phyloP scores from a whole-genome alignment of 2,888 invertebrate genomes.

The Allacma fusca region DNA sequence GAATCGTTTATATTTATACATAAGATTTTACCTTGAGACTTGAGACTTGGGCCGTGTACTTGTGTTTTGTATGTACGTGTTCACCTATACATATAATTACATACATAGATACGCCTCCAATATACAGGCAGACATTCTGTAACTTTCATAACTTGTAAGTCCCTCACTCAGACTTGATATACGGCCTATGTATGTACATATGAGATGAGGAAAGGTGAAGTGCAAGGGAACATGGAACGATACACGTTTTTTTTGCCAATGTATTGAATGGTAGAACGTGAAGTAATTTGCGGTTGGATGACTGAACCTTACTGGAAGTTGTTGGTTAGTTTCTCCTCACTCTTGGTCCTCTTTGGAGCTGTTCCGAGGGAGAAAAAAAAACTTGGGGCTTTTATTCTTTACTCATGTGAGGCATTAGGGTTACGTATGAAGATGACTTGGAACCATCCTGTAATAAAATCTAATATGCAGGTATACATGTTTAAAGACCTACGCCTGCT shows the following conservation, averaged over 20 bases:
- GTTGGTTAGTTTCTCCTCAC: not conserved
- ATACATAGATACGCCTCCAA: no score
- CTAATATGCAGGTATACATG: conserved; percentile 12
- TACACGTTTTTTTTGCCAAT: conserved; percentile 4
- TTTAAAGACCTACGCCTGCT: not conserved
- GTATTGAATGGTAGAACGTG: conserved; percentile 20
- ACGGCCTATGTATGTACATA: no score
- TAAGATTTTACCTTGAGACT: no score
- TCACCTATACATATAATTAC: no score
- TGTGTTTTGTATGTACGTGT: no score
- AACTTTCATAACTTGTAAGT: no score
- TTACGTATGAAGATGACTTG: conserved; percentile 1
- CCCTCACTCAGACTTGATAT: no score
- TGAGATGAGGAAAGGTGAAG: not conserved
- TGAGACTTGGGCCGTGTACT: no score
- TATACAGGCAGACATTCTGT: no score
- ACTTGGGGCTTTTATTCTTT: not conserved
- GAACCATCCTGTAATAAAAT: conserved; percentile 1
- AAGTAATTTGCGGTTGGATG: conserved; percentile 37
- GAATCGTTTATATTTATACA: no score
- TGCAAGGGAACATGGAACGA: conserved; percentile 3
- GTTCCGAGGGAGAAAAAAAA: not conserved
- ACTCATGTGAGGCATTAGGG: conserved; percentile 8
- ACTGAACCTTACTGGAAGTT: conserved; percentile 25
- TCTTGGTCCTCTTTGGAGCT: not conserved